A percentile compares a stretch with the other conserved stretches of the same genome.
These are phyloP conservation scores for Ceyx melanurus DNA, from an alignment of 2,113 vertebrate genomes.

Conservation along the genomic window DNA sequence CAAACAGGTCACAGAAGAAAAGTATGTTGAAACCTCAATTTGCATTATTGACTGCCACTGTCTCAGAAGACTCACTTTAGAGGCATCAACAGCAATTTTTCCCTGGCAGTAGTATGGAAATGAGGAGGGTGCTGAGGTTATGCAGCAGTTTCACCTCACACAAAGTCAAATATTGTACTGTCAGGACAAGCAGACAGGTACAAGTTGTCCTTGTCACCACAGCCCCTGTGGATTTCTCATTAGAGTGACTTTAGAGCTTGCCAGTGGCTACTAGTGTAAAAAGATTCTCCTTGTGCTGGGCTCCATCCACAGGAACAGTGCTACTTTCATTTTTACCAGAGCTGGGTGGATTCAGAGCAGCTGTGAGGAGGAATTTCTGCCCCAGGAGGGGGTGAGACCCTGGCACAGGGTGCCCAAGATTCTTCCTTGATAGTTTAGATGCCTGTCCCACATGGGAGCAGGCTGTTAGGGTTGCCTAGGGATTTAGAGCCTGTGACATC, in stretches of 20 bases:
- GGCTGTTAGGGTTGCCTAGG: neutral
- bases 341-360: too few relatives aligned
- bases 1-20: neutral
- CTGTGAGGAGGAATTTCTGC: too few relatives aligned
- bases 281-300: neutral
- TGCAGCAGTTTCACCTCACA: neutral
- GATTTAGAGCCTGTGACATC: neutral
- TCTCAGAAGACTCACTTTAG: constrained; percentile 24
- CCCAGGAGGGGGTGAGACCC: too few relatives aligned
- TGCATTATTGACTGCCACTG: constrained; percentile 22
- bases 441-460: neutral
- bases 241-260: neutral
- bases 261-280: neutral
- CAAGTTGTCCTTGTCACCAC: neutral
- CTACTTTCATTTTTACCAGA: neutral
- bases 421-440: neutral
- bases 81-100: neutral
- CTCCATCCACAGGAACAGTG: neutral
- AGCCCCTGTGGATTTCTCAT: neutral
- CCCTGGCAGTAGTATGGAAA: neutral
- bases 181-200: neutral
- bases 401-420: neutral
- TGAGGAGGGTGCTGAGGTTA: neutral
- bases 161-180: neutral
- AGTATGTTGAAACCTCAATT: constrained; percentile 13